phyloP scores from a whole-genome alignment of 2,888 invertebrate genomes.

The Melinopterus prodromus region DNA sequence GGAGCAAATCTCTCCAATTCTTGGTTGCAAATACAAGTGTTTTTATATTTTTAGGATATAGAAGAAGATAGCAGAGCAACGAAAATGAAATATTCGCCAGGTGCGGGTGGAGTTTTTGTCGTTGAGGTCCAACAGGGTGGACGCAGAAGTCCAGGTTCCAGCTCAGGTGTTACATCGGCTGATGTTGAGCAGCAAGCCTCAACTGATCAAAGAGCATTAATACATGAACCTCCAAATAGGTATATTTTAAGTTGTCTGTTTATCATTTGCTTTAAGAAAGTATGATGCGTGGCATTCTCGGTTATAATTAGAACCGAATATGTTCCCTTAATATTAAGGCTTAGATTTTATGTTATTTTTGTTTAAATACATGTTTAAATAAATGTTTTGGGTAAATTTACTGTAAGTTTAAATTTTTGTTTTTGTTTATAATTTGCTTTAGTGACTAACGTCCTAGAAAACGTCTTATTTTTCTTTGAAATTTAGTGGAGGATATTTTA shows the following conservation, averaged over 20 bases:
- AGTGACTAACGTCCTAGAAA: too few species aligned
- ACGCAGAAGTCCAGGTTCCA: slow-evolving; percentile 59
- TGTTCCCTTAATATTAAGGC: too few species aligned
- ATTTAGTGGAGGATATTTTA: too few species aligned
- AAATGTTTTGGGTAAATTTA: too few species aligned
- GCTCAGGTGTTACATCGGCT: slow-evolving; percentile 49
- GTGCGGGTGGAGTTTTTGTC: slow-evolving; percentile 77
- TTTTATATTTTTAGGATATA: slow-evolving; percentile 68
- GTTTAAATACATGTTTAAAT: too few species aligned
- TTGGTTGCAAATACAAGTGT: slow-evolving; percentile 13
- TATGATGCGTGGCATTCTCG: background rate
- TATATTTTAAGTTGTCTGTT: slow-evolving; percentile 38
- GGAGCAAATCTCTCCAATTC: background rate
- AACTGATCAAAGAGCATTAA: slow-evolving; percentile 63
- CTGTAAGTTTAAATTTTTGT: too few species aligned
- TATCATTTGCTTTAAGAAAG: background rate
- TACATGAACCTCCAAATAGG: slow-evolving; percentile 62
- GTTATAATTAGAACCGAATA: background rate
- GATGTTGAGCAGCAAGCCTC: slow-evolving; percentile 53
- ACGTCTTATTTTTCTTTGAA: too few species aligned
- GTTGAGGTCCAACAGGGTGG: slow-evolving; percentile 70
- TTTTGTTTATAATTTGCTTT: too few species aligned
- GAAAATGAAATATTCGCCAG: slow-evolving; percentile 76
- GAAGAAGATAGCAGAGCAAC: slow-evolving; percentile 76
- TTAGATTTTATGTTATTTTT: too few species aligned